Base-by-base conservation (phyloP, 2,797 vertebrate genomes). In the Salarias fasciatus region DNA sequence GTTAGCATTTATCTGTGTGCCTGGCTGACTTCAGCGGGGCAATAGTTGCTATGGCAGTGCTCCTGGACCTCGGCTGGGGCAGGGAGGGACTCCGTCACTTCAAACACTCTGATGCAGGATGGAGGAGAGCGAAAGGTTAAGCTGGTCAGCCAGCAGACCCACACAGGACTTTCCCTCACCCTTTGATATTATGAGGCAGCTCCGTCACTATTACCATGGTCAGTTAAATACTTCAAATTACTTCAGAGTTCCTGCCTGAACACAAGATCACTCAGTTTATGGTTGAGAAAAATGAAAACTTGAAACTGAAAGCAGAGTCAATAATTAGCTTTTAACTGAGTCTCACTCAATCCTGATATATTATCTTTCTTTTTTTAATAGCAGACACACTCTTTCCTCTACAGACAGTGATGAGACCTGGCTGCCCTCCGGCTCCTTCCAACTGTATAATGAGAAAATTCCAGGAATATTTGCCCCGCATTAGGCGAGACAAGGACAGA, bases 41-140 rank as follows among this genome's bases (percentile, higher is more conserved):
- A 68, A 59, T 78, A 73, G 89, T 91, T 90, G 87, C 85, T 70
- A 91, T 89, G 88, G 82, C 56, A 86, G 66, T 83, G 75, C 66
- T 81, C 72, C 83, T 83, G 76, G 84, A 90, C 84, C 82, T 86
- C 80, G 82, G 79, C 69, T 72, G 46, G 63, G 60, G 66, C 60
- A 75, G 49, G 53, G 50, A 80, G 77, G 38, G 58, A 78, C 60
- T 78, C 68, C 52, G 68, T 69, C 56, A 79, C 78, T 86, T 85
- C 69, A 86, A 80, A 85, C 69, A 75, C 53, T 42, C 53, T 13
- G 44, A 56, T 69, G 30, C 53, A 52, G 47, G 44, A 59, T 47
- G 45, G 41, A 54, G 53, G 45, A 53, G 48, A 63, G 53, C 54
- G 61, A 82, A 90, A 81, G 80, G 80, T 84, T 79, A 79, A 47